A percentile compares a stretch with the other conserved stretches of the same genome.
These are phyloP conservation scores for Dendrocincla tyrannina DNA, from an alignment of 2,797 vertebrate species.

Conservation along the genomic window DNA sequence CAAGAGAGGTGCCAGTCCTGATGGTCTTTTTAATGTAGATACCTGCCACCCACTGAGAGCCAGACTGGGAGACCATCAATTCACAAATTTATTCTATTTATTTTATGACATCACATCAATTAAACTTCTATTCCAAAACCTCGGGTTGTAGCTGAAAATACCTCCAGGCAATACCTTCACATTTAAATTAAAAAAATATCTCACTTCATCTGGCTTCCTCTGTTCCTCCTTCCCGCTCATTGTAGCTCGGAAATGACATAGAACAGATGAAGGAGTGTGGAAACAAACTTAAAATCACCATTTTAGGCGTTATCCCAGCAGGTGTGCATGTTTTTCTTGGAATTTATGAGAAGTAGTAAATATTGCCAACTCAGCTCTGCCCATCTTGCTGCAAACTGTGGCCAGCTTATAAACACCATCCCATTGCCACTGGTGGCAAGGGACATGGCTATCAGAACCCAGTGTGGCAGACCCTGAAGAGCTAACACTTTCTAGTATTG, in stretches of 20 bases:
- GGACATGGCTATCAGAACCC: background rate
- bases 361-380: background rate
- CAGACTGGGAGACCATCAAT: constrained; percentile 67
- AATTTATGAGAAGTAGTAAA: background rate
- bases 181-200: constrained; percentile 53
- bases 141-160: constrained; percentile 49
- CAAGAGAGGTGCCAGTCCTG: constrained; percentile 52
- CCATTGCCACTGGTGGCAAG: background rate
- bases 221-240: constrained; percentile 30
- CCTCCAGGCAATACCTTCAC: constrained; percentile 49
- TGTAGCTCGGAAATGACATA: constrained; percentile 19
- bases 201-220: constrained; percentile 52
- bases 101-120: constrained; percentile 72
- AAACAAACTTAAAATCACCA: constrained; percentile 27
- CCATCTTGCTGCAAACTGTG: background rate
- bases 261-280: constrained; percentile 8
- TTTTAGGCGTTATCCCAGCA: constrained; percentile 19
- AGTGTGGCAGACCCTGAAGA: background rate
- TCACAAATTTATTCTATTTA: constrained; percentile 72
- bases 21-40: constrained; percentile 57
- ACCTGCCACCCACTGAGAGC: constrained; percentile 67
- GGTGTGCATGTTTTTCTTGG: constrained; percentile 35
- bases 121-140: constrained; percentile 60
- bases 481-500: background rate
- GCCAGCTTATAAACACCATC: background rate